Conservation (phyloP, 2,888 invertebrate species). For the Hanleya hanleyi region DNA sequence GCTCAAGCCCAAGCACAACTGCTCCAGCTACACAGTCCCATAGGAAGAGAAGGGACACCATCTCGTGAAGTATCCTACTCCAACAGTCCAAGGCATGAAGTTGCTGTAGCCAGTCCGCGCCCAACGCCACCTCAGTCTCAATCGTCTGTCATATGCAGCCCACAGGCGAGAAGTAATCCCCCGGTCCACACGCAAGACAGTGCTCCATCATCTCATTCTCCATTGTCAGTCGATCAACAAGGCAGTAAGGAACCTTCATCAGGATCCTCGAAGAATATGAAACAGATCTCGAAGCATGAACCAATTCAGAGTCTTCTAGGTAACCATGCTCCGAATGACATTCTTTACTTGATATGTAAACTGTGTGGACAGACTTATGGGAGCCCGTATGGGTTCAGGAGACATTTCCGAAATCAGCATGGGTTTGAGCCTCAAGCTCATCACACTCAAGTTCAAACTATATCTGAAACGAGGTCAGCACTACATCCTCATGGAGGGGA, state of each 20-base stretch:
- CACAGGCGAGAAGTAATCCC: not conserved
- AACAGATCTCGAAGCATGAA: conserved; percentile 62
- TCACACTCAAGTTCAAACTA: conserved; percentile 68
- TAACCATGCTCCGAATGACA: conserved; percentile 65
- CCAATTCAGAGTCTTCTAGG: conserved; percentile 67
- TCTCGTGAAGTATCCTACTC: conserved; percentile 22
- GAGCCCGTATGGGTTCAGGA: conserved; percentile 68
- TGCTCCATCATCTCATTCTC: conserved; percentile 30
- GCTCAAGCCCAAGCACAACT: not conserved
- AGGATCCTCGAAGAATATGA: conserved; percentile 10
- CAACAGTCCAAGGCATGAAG: conserved; percentile 14
- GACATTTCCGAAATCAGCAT: conserved; percentile 70
- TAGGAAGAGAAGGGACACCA: not conserved
- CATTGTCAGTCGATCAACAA: conserved; percentile 23
- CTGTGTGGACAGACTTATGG: conserved; percentile 68
- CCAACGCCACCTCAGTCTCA: conserved; percentile 24
- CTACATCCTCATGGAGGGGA: not conserved
- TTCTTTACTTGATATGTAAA: conserved; percentile 67
- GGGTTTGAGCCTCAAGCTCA: conserved; percentile 69
- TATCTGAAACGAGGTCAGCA: conserved; percentile 63
- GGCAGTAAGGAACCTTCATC: conserved; percentile 19
- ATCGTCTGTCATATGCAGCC: not conserved
- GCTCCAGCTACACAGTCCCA: not conserved
- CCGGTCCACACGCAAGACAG: not conserved
- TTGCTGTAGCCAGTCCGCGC: not conserved